These are phyloP conservation scores for Scaptomyza montana DNA, from an alignment of 1,140 invertebrate species.

Conservation along the genomic window DNA sequence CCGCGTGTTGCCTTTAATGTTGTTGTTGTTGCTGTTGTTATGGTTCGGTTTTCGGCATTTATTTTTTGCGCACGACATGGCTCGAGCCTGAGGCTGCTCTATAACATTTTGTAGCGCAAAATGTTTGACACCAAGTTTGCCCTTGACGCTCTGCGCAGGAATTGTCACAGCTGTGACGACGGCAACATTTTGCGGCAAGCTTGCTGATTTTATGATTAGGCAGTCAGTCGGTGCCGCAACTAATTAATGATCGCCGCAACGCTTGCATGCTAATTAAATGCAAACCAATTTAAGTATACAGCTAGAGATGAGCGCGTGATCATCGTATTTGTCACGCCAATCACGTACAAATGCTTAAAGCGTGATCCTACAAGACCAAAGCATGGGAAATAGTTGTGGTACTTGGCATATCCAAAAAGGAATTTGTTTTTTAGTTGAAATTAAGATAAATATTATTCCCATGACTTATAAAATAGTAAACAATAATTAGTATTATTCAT, in stretches of 20 bases:
- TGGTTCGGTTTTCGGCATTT: conserved; percentile 21
- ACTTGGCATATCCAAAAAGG: no score
- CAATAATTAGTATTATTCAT: not conserved
- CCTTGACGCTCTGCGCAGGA: conserved; percentile 45
- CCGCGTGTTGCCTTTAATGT: conserved; percentile 35
- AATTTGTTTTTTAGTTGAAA: no score
- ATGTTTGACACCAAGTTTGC: conserved; percentile 46
- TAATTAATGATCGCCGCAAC: conserved; percentile 69
- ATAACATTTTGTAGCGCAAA: conserved; percentile 42
- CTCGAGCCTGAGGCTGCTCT: conserved; percentile 35
- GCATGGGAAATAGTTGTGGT: no score
- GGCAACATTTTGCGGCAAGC: conserved; percentile 55
- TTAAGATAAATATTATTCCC: no score
- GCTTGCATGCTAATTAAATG: conserved; percentile 72
- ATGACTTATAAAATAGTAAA: no score
- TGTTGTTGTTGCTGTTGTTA: conserved; percentile 30
- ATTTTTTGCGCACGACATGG: conserved; percentile 64
- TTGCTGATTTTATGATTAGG: conserved; percentile 61
- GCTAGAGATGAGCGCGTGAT: conserved; percentile 42
- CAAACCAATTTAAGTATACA: conserved; percentile 41
- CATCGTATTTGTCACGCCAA: conserved; percentile 4
- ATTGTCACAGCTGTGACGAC: conserved; percentile 56
- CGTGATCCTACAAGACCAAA: no score
- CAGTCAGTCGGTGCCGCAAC: conserved; percentile 46
- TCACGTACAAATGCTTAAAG: conserved; percentile 15